Conservation (phyloP, 2,797 vertebrate genomes). For the Platyrinchus mystaceus region DNA sequence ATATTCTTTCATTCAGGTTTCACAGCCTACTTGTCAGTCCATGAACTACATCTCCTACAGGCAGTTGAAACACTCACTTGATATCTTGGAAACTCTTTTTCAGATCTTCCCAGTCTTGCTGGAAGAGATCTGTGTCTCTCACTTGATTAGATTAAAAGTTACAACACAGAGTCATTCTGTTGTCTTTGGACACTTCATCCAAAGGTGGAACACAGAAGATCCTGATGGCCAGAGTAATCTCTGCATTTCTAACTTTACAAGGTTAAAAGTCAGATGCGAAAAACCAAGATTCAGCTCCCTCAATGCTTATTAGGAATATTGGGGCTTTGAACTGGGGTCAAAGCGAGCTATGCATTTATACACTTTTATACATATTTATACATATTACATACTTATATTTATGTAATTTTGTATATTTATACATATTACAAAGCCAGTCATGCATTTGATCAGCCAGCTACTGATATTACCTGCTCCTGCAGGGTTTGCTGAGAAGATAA, state of each 20-base stretch:
- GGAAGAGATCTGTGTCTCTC: background rate
- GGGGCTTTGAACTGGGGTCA: background rate
- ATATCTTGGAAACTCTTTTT: background rate
- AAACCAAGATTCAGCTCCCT: background rate
- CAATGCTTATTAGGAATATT: background rate
- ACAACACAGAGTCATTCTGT: background rate
- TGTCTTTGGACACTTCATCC: background rate
- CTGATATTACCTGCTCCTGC: background rate
- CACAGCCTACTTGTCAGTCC: background rate
- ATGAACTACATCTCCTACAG: background rate
- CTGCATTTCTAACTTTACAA: background rate
- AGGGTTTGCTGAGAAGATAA: background rate
- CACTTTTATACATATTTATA: background rate
- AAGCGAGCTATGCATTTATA: background rate
- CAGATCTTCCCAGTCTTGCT: background rate
- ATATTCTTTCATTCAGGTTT: background rate
- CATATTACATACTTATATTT: background rate
- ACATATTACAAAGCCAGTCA: background rate
- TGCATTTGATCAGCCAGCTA: background rate
- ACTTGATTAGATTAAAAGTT: background rate
- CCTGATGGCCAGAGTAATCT: background rate
- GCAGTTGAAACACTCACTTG: background rate
- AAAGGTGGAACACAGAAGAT: background rate
- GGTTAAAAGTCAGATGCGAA: background rate
- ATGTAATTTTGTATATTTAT: background rate